A percentile compares a stretch with the other conserved stretches of the same genome.
These are phyloP conservation scores for Ctenochaetus hawaiiensis DNA, from an alignment of 2,797 vertebrate genomes.

Conservation along the genomic window DNA sequence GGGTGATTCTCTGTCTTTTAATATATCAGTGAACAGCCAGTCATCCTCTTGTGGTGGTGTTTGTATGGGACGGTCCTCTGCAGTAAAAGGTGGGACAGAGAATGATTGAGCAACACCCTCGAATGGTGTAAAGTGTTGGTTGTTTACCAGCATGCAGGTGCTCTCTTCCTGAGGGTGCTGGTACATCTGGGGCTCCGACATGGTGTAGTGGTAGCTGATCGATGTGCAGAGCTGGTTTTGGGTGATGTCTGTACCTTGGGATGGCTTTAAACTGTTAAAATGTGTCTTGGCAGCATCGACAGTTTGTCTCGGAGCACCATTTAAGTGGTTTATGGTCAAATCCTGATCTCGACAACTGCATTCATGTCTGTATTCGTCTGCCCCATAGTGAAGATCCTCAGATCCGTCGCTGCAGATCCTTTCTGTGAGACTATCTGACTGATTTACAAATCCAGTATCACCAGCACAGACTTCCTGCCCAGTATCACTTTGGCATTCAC, in stretches of 20 bases:
- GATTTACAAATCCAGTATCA: constrained; percentile 35
- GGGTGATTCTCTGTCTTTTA: constrained; percentile 61
- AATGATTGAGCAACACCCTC: constrained; percentile 86
- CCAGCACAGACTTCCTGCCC: constrained; percentile 35
- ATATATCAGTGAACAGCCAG: constrained; percentile 85
- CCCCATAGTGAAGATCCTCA: constrained; percentile 25
- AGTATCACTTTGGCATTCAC: constrained; percentile 49
- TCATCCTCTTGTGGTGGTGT: constrained; percentile 80
- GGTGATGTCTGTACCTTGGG: not conserved
- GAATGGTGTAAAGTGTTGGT: constrained; percentile 58
- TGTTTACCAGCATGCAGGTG: constrained; percentile 44
- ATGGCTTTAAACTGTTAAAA: constrained; percentile 15
- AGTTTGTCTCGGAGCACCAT: constrained; percentile 10
- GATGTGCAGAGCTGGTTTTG: constrained; percentile 38
- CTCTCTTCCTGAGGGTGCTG: constrained; percentile 38
- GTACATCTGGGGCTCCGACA: constrained; percentile 33
- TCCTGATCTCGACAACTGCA: constrained; percentile 44
- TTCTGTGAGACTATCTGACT: constrained; percentile 31
- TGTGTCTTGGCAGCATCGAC: constrained; percentile 27
- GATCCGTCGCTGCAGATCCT: not conserved
- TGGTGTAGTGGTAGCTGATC: constrained; percentile 15
- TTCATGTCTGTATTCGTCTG: constrained; percentile 18
- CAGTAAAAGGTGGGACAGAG: constrained; percentile 57
- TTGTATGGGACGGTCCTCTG: constrained; percentile 56
- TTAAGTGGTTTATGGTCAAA: not conserved